Evolutionary conservation across 2,113 vertebrate species (phyloP).

Genomic region (Vulpes vulpes): DNA sequence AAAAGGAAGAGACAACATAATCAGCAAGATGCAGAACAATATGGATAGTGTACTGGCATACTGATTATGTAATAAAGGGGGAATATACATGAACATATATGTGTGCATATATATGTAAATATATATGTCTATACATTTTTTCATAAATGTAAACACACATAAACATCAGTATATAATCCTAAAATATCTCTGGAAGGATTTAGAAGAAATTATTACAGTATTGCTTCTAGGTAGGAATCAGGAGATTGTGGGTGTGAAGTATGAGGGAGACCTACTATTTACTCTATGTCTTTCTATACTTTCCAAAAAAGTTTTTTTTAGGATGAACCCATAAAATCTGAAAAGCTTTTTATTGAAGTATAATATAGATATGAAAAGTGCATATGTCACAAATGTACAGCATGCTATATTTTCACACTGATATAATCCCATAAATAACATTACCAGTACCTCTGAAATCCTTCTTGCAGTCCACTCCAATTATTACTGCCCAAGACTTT

Average conservation of each 20-base stretch:
- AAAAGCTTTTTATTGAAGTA: not conserved
- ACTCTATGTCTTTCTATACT: not conserved
- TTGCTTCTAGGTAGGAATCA: not conserved
- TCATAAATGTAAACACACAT: not conserved
- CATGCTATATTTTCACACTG: not conserved
- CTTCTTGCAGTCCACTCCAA: not conserved
- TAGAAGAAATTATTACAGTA: not conserved
- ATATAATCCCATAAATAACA: not conserved
- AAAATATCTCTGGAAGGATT: conserved; percentile 12
- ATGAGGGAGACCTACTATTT: not conserved
- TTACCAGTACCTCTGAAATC: not conserved
- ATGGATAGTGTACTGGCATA: not conserved
- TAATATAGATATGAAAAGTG: not conserved
- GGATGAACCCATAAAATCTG: not conserved
- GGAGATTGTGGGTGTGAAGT: not conserved
- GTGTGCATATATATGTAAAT: too few species aligned
- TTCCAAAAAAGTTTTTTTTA: not conserved
- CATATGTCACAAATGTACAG: not conserved
- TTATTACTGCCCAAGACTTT: not conserved
- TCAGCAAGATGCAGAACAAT: not conserved
- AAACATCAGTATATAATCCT: not conserved
- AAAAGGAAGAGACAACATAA: not conserved
- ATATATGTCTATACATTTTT: not conserved
- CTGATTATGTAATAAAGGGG: not conserved
- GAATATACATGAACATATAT: not conserved